phyloP scores from a whole-genome alignment of 37 sponge, comb jelly and placozoan genomes.

The Eunapius fragilis region DNA sequence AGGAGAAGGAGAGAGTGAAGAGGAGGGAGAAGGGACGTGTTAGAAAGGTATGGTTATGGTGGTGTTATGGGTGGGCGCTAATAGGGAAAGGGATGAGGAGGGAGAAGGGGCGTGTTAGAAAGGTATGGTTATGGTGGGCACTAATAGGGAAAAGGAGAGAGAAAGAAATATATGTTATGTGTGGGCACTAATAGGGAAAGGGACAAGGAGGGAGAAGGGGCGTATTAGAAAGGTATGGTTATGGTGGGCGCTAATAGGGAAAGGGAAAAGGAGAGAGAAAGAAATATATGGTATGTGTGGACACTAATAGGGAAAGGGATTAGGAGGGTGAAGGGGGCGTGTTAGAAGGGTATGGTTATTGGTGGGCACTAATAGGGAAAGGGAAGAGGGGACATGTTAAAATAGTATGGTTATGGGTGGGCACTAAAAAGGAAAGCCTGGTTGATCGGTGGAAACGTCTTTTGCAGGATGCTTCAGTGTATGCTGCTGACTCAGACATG shows the following conservation, averaged over 20 bases:
- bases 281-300: neutral
- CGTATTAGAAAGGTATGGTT: too few species aligned
- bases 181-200: neutral
- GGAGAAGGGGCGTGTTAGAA: slow-evolving; percentile 20
- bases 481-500: slow-evolving; percentile 40
- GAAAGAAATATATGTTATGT: slow-evolving; percentile 23
- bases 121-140: neutral
- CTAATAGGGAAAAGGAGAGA: slow-evolving; percentile 51
- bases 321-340: too few species aligned
- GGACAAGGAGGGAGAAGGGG: neutral
- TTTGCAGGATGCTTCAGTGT: slow-evolving; percentile 20
- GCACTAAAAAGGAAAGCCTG: neutral
- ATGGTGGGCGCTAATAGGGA: neutral
- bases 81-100: slow-evolving; percentile 44
- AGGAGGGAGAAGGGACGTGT: slow-evolving; percentile 27
- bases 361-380: slow-evolving; percentile 23
- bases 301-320: neutral
- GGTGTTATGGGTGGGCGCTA: too few species aligned
- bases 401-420: neutral
- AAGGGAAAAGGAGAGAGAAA: too few species aligned
- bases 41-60: neutral
- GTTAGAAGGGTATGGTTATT: neutral
- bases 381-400: slow-evolving; percentile 17
- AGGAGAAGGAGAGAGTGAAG: slow-evolving; percentile 49
- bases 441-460: neutral